A percentile compares a stretch with the other conserved stretches of the same genome.
These are phyloP conservation scores for Drosophila eohydei DNA, from an alignment of 2,888 invertebrate genomes.

Conservation along the genomic window DNA sequence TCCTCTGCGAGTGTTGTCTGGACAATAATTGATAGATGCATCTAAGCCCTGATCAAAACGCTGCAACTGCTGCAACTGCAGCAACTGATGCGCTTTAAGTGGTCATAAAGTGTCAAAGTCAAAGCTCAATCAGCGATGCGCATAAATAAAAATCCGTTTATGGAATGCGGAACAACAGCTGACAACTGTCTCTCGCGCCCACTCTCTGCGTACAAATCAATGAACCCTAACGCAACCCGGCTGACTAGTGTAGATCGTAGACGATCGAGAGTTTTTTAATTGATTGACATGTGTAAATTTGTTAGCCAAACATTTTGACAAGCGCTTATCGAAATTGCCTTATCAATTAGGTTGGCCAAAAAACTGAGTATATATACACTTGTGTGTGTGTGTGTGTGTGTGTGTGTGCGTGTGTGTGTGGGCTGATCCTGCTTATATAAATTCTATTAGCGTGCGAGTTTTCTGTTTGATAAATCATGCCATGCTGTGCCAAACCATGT, in stretches of 20 bases:
- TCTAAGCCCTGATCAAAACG: slow-evolving; percentile 30
- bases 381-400: background rate
- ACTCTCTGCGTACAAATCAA: slow-evolving; percentile 34
- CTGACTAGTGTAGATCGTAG: slow-evolving; percentile 13
- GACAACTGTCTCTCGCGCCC: background rate
- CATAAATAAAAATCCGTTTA: slow-evolving; percentile 53
- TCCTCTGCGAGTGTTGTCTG: background rate
- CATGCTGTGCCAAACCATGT: slow-evolving; percentile 33
- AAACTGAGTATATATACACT: slow-evolving; percentile 21
- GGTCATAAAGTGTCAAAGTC: slow-evolving; percentile 46
- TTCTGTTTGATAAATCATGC: slow-evolving; percentile 68
- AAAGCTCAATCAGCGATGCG: slow-evolving; percentile 60
- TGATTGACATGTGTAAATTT: slow-evolving; percentile 75
- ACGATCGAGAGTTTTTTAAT: slow-evolving; percentile 28
- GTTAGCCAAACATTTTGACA: slow-evolving; percentile 76
- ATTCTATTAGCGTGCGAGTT: slow-evolving; percentile 72
- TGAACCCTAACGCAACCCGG: background rate
- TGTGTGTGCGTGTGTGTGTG: slow-evolving; percentile 30
- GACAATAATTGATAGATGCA: slow-evolving; percentile 21
- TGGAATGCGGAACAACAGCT: slow-evolving; percentile 67
- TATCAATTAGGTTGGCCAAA: slow-evolving; percentile 68
- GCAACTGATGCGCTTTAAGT: slow-evolving; percentile 12
- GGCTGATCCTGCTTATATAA: slow-evolving; percentile 57
- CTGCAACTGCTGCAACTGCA: slow-evolving; percentile 9
- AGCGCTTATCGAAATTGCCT: slow-evolving; percentile 65